Base-by-base conservation (phyloP, 2,797 vertebrate genomes). In the Coregonus suidteri region DNA sequence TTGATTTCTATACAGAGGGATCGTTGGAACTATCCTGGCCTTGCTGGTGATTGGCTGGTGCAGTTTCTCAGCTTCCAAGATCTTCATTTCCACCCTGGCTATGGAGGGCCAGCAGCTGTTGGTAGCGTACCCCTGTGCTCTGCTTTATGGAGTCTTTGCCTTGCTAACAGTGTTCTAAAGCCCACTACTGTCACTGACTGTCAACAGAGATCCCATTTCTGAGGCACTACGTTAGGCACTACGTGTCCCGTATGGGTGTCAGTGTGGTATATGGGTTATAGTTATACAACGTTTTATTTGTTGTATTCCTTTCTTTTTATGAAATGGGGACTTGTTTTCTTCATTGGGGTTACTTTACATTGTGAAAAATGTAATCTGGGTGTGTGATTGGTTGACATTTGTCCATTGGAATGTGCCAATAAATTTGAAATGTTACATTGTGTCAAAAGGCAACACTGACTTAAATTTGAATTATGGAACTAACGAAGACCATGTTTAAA, bases 31-130 rank as follows among this genome's bases (percentile, higher is more conserved):
- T 30, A 83, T 99, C 78, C 88, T 99, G 84, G 95, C 97, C 0
- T 92, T 96, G 75, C 87, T 93, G 18, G 94, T 99, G 90, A 99
- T 99, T 78, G 95, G 96, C 86, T 99, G 97, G 97, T 99, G 98
- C 93, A 98, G 98, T 81, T 94, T 98, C 84, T 99, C 97, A 0
- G 97, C 98, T 72, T 99, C 98, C 73, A 99, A 99, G 92, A 97
- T 99, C 93, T 98, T 99, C 90, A 99, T 99, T 90, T 99, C 98
- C 7, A 97, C 98, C 13, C 91, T 99, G 93, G 97, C 97, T 71
- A 99, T 99, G 98, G 97, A 99, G 15, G 96, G 97, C 86, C 98
- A 99, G 83, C 98, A 99, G 88, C 94, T 99, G 66, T 89, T 99
- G 79, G 97, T 99, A 64, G 98, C 98, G 1, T 99, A 99, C 81